Evolutionary conservation across 1,140 invertebrate species (phyloP).

Genomic region (Eriocheir sinensis): DNA sequence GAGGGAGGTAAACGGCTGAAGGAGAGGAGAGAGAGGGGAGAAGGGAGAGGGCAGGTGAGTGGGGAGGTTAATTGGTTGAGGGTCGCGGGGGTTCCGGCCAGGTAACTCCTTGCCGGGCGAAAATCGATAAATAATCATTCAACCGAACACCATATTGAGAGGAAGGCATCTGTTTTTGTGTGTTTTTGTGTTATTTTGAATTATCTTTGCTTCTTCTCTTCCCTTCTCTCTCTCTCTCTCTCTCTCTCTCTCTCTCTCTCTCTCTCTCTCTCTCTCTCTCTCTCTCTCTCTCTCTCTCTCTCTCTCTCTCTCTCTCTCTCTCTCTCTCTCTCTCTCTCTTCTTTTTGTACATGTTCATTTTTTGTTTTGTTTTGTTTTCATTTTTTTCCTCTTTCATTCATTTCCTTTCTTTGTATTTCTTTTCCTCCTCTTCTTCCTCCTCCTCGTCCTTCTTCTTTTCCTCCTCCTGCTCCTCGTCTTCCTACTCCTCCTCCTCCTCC

Average conservation of each 20-base stretch:
- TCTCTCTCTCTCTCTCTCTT: neutral
- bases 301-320: neutral
- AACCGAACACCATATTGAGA: neutral
- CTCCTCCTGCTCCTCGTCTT: neutral
- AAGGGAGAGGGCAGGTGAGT: too few species aligned
- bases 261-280: neutral
- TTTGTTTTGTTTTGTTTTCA: neutral
- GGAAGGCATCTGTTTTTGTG: neutral
- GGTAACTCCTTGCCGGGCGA: neutral
- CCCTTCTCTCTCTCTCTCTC: neutral
- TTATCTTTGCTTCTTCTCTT: neutral
- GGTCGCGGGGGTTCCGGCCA: neutral
- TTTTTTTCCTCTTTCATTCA: neutral
- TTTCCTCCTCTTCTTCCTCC: neutral
- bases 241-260: neutral
- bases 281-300: neutral
- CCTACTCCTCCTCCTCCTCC: neutral
- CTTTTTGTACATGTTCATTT: neutral
- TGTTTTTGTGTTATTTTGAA: neutral
- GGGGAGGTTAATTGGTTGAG: neutral
- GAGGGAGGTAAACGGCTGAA: neutral
- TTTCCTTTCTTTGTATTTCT: neutral
- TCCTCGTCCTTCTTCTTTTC: neutral
- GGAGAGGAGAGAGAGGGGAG: neutral
- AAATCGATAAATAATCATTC: neutral